Conservation (phyloP, 1,140 invertebrate species). For the Coptotermes formosanus region DNA sequence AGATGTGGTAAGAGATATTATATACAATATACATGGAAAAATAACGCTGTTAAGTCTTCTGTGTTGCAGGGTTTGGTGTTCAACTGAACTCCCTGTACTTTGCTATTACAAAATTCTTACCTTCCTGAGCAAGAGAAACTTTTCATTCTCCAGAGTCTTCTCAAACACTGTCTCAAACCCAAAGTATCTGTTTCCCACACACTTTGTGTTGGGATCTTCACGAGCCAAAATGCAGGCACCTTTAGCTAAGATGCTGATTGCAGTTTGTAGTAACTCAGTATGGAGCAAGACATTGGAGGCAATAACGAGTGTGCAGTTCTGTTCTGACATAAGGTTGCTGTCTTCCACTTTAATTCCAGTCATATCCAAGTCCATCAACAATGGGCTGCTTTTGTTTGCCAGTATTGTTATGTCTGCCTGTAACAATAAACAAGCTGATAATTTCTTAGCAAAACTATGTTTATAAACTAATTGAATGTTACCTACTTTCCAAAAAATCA, state of each 20-base stretch:
- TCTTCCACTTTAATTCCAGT: slow-evolving; percentile 58
- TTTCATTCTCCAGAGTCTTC: neutral
- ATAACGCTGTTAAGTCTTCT: too few relatives aligned
- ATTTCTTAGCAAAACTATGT: too few relatives aligned
- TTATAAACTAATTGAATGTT: too few relatives aligned
- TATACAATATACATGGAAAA: too few relatives aligned
- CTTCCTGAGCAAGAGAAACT: neutral
- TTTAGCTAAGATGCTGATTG: neutral
- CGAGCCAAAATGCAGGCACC: neutral
- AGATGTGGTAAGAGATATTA: too few relatives aligned
- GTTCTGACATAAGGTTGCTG: slow-evolving; percentile 57
- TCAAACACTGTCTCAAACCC: neutral
- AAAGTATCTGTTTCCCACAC: neutral
- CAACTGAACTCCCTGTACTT: too few relatives aligned
- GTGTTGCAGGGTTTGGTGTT: too few relatives aligned
- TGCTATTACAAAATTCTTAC: neutral
- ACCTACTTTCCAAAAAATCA: too few relatives aligned
- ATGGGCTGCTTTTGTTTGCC: slow-evolving; percentile 49
- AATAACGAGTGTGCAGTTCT: slow-evolving; percentile 56
- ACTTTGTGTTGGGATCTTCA: neutral
- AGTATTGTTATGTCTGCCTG: slow-evolving; percentile 55
- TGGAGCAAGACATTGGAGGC: slow-evolving; percentile 44
- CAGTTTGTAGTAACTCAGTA: slow-evolving; percentile 37
- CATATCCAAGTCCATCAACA: slow-evolving; percentile 28
- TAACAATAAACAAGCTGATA: neutral